Conservation (phyloP, 2,888 invertebrate genomes). For the Volucella inanis region DNA sequence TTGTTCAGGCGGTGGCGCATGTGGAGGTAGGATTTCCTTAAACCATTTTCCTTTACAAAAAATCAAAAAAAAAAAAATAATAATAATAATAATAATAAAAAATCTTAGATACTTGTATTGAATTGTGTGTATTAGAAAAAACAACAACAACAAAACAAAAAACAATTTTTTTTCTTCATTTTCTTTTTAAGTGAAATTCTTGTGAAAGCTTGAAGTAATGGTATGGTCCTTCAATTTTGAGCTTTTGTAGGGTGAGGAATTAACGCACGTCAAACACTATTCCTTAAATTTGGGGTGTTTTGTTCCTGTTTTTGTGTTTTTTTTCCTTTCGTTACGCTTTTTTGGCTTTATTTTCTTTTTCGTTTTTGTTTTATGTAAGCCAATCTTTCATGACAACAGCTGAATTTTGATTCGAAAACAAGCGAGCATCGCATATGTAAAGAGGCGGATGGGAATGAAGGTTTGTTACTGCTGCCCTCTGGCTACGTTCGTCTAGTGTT, state of each 20-base stretch:
- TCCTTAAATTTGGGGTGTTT: conserved; percentile 27
- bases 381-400: conserved; percentile 74
- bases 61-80: conserved; percentile 2
- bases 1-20: conserved; percentile 74
- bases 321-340: conserved; percentile 19
- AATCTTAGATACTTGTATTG: conserved; percentile 54
- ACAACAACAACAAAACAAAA: conserved; percentile 21
- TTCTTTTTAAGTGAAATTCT: conserved; percentile 33
- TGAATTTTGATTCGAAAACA: conserved; percentile 73
- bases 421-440: conserved; percentile 67
- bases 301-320: conserved; percentile 35
- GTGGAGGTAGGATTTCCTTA: conserved; percentile 75
- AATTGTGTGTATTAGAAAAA: conserved; percentile 21
- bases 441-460: conserved; percentile 62
- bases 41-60: conserved; percentile 56
- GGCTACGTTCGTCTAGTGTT: conserved; percentile 62
- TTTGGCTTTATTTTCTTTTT: conserved; percentile 36
- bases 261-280: conserved; percentile 69
- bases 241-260: conserved; percentile 36
- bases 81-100: background rate
- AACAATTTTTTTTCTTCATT: conserved; percentile 17
- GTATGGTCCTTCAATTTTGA: conserved; percentile 20
- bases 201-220: conserved; percentile 31
- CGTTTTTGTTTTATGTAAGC: conserved; percentile 51
- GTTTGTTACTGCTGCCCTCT: conserved; percentile 68